These are phyloP conservation scores for Hyposmocoma kahamanoa DNA, from an alignment of 1,140 invertebrate species.

Conservation along the genomic window DNA sequence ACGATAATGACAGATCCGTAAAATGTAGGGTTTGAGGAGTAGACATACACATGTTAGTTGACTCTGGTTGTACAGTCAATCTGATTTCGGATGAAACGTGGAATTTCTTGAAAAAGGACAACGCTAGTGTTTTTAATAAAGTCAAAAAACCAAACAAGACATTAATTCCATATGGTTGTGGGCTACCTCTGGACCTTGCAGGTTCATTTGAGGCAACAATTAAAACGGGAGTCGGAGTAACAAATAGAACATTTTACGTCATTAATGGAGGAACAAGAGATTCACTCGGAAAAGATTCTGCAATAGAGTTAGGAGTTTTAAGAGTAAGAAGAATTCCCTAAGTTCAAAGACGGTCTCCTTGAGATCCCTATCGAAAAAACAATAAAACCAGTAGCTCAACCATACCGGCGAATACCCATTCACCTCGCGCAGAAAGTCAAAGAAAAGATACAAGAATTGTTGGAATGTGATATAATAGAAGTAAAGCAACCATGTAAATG, in stretches of 20 bases:
- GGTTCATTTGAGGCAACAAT: not conserved
- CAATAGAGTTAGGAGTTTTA: conserved; percentile 17
- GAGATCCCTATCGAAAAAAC: conserved; percentile 31
- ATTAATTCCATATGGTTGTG: not conserved
- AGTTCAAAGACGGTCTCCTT: conserved; percentile 34
- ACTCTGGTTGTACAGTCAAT: not conserved
- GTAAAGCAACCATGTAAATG: conserved; percentile 37
- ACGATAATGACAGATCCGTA: not conserved
- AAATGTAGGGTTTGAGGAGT: not conserved
- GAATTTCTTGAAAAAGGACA: not conserved
- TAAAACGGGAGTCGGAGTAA: not conserved
- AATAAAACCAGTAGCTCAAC: conserved; percentile 32
- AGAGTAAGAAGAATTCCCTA: conserved; percentile 32
- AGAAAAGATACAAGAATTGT: conserved; percentile 27
- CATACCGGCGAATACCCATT: conserved; percentile 38
- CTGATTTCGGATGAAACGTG: not conserved
- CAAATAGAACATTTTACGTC: not conserved
- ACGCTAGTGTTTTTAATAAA: not conserved
- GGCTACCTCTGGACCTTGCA: not conserved
- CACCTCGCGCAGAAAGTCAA: conserved; percentile 25
- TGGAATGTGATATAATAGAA: conserved; percentile 39
- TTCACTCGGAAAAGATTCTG: conserved; percentile 22
- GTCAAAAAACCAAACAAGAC: not conserved
- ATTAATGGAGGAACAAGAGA: conserved; percentile 17
- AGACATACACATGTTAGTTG: not conserved